Base-by-base conservation (phyloP, 2,797 vertebrate genomes). In the Nothura maculosa region DNA sequence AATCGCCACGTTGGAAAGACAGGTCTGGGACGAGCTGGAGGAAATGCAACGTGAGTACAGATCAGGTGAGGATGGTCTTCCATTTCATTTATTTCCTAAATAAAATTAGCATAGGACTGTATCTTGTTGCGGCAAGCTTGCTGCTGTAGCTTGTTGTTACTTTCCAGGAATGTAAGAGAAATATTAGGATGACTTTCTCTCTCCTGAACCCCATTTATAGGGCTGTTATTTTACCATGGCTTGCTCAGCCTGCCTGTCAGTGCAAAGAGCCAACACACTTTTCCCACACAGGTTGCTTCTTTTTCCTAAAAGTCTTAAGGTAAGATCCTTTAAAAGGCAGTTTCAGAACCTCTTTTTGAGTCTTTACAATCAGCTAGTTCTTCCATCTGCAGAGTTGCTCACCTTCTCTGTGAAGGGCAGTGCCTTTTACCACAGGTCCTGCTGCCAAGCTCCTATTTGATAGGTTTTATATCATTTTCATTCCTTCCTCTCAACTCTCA, bases 11-110 rank as follows among this genome's bases (percentile, higher is more conserved):
- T 75, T 98, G 91, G 98, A 98, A 97, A 97, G 94, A 74, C 90
- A 92, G 89, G 95, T 99, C 57, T 98, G 97, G 95, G 96, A 95
- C 66, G 98, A 98, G 95, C 93, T 98, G 86, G 97, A 98, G 94
- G 97, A 98, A 97, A 98, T 98, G 91, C 98, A 98, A 94, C 97
- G 92, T 55, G 97, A 99, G 66, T 98, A 98, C 85, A 98, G 98
- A 97, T 97, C 98, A 98, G 98, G 98, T 99, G 90, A 96, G 97
- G 73, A 58, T 36, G 14, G 11, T 27, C 21, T 62, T 67, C 58
- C 4, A 47, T 7, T 18, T 0, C 0, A 38, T 20, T 64, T 34
- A 12, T 67, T 84, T 80, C 11, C 3, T 36, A 55, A 76, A n/a
- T 1, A 22, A 6, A 43, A 52, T 72, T 72, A 48, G 25, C 40